Evolutionary conservation across 2,113 vertebrate genomes (phyloP).

Genomic region (Nycticryphes semicollaris): DNA sequence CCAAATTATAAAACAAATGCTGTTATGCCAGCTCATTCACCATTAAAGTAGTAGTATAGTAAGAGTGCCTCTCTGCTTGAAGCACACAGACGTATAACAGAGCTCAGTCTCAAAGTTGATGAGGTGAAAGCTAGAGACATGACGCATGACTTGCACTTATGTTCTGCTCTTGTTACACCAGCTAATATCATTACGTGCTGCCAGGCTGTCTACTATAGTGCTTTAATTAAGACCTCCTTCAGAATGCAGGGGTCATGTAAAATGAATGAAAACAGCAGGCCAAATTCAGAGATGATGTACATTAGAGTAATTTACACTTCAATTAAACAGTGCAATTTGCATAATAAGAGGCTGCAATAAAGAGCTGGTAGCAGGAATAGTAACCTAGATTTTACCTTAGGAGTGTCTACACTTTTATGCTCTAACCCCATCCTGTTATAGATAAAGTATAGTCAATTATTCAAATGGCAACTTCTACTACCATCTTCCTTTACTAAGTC

Average conservation of each 20-base stretch:
- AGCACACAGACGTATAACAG: background rate
- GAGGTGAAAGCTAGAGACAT: background rate
- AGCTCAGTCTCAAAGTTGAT: background rate
- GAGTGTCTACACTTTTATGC: conserved; percentile 14
- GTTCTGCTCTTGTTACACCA: conserved; percentile 14
- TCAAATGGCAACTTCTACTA: background rate
- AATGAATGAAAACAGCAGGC: conserved; percentile 53
- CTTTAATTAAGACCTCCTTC: conserved; percentile 52
- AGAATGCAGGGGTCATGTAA: conserved; percentile 53
- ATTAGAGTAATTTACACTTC: conserved; percentile 56
- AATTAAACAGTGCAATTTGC: conserved; percentile 52
- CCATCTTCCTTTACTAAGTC: background rate
- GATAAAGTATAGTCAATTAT: background rate
- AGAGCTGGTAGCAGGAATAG: conserved; percentile 3
- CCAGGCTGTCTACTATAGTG: background rate
- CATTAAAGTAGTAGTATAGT: background rate
- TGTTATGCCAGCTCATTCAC: background rate
- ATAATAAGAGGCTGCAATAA: conserved; percentile 33
- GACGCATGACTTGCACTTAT: conserved; percentile 1
- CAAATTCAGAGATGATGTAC: conserved; percentile 50
- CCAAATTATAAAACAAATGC: background rate
- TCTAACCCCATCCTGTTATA: background rate
- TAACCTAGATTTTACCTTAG: conserved; percentile 45
- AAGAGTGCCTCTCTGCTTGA: conserved; percentile 3
- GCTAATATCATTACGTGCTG: conserved; percentile 2